These are phyloP conservation scores for Schizopygopsis malacanthus DNA, from an alignment of 2,797 vertebrate genomes.

Conservation along the genomic window DNA sequence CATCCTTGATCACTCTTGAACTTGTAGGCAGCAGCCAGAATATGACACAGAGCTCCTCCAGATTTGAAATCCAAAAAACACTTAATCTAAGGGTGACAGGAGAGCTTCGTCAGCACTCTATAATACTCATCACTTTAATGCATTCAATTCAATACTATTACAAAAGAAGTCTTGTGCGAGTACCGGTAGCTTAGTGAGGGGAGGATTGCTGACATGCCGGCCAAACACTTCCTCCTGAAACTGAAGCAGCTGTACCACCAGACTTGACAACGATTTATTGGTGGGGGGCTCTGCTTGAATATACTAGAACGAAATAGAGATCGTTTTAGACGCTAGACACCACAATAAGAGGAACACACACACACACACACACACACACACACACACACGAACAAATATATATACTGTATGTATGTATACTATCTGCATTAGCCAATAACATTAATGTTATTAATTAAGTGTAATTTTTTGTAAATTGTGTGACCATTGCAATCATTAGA, in stretches of 20 bases:
- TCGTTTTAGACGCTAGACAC: background rate
- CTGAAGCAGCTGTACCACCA: slow-evolving; percentile 96
- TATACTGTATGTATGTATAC: background rate
- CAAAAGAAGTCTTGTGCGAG: background rate
- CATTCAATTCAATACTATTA: background rate
- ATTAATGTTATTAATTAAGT: background rate
- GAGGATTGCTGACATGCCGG: slow-evolving; percentile 97
- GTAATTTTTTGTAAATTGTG: background rate
- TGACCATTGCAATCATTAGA: background rate
- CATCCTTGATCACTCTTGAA: slow-evolving; percentile 99
- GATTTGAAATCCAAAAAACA: slow-evolving; percentile 98
- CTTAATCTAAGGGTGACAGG: slow-evolving; percentile 84
- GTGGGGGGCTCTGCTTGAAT: slow-evolving; percentile 98
- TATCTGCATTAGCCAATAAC: background rate
- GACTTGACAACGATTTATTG: slow-evolving; percentile 96
- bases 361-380: background rate
- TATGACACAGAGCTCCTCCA: slow-evolving; percentile 93
- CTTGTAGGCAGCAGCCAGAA: slow-evolving; percentile 97
- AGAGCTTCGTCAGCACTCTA: slow-evolving; percentile 47
- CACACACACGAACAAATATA: too few species aligned
- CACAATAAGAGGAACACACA: background rate
- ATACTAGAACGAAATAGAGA: slow-evolving; percentile 79
- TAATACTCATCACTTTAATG: background rate
- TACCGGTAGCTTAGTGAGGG: slow-evolving; percentile 95
- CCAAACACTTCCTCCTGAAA: slow-evolving; percentile 99